Conservation (phyloP, 1,140 invertebrate species). For the Pogonognathellus flavescens region DNA sequence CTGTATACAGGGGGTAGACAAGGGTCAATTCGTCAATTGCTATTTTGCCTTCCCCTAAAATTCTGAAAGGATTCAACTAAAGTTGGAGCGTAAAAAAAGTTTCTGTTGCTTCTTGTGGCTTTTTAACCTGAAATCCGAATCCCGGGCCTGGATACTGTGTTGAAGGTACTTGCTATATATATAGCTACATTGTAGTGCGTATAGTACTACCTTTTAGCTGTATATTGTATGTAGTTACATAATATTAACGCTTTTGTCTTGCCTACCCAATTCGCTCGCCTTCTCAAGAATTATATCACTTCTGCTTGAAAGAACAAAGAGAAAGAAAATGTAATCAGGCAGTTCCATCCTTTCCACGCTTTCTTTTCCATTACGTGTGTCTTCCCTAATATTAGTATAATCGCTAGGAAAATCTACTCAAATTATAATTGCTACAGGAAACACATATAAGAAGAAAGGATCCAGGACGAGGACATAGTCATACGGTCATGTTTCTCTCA, state of each 20-base stretch:
- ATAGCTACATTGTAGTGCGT: background rate
- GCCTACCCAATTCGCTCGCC: conserved; percentile 38
- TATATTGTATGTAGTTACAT: background rate
- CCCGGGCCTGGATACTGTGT: too few species aligned
- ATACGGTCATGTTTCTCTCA: too few species aligned
- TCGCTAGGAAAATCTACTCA: conserved; percentile 27
- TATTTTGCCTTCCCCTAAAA: too few species aligned
- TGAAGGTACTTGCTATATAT: background rate
- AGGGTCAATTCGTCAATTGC: too few species aligned
- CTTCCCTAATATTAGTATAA: conserved; percentile 35
- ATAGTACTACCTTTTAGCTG: background rate
- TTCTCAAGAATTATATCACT: conserved; percentile 60
- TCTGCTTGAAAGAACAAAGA: conserved; percentile 59
- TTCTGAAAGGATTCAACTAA: too few species aligned
- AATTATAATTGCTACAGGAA: conserved; percentile 6
- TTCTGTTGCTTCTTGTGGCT: too few species aligned
- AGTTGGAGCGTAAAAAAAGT: too few species aligned
- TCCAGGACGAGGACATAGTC: too few species aligned
- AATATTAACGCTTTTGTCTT: conserved; percentile 18
- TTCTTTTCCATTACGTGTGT: background rate
- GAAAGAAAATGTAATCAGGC: conserved; percentile 61
- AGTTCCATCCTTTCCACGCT: conserved; percentile 48
- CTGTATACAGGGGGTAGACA: too few species aligned
- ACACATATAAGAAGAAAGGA: too few species aligned
- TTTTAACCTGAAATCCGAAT: too few species aligned